A percentile compares a stretch with the other conserved stretches of the same genome.
Evolutionary conservation across 92 coral and sea anemone genomes (phyloP).

Genomic region (Nematostella vectensis): DNA sequence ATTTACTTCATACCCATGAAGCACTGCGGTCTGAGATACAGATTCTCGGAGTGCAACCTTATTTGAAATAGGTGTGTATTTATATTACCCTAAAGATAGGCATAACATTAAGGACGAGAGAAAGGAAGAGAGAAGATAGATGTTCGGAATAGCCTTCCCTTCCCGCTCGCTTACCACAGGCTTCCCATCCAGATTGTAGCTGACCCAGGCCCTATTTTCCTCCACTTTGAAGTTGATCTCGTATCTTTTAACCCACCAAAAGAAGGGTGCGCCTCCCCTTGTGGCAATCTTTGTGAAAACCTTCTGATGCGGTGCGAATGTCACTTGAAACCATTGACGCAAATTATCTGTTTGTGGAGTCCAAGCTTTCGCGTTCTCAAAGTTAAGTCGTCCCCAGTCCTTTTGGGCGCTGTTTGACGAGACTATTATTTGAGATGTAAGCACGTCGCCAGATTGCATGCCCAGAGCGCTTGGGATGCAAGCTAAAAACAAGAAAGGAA

Average conservation of each 20-base stretch:
- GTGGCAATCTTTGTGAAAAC: conserved; percentile 19
- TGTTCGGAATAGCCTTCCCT: too few relatives aligned
- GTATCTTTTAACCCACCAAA: conserved; percentile 25
- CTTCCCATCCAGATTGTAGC: too few relatives aligned
- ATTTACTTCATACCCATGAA: too few relatives aligned
- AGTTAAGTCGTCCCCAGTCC: conserved; percentile 37
- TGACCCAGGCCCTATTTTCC: too few relatives aligned
- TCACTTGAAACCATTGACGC: conserved; percentile 16
- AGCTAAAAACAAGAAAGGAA: neutral
- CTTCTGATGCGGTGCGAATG: conserved; percentile 6
- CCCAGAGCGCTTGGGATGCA: neutral
- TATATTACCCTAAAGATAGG: too few relatives aligned
- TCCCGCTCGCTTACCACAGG: too few relatives aligned
- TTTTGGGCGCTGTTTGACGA: neutral
- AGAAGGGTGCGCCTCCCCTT: conserved; percentile 3
- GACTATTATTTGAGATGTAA: neutral
- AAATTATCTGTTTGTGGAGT: conserved; percentile 33
- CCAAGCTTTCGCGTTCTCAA: conserved; percentile 31
- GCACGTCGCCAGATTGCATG: neutral
- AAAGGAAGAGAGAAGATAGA: too few relatives aligned
- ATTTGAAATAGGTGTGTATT: too few relatives aligned
- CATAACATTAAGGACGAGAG: too few relatives aligned
- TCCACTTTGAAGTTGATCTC: too few relatives aligned
- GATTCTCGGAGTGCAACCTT: too few relatives aligned
- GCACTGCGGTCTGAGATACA: too few relatives aligned